Percentiles rank a stretch among this genome's conserved stretches.
phyloP scores from a whole-genome alignment of 2,113 vertebrate species.

The Amblyopsis rosae region DNA sequence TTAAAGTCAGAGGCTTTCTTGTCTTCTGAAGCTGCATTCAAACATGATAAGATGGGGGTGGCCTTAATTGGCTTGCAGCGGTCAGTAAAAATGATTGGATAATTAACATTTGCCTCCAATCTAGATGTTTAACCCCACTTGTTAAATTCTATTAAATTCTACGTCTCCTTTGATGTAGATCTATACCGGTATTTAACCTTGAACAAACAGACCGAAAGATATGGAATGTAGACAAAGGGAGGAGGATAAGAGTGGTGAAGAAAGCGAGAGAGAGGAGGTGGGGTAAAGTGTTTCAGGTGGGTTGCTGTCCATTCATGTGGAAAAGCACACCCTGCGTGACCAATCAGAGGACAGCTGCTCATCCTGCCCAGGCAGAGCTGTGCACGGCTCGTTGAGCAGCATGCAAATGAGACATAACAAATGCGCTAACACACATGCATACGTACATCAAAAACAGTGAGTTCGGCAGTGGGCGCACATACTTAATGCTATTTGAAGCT shows the following conservation, averaged over 20 bases:
- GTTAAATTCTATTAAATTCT: too few relatives aligned
- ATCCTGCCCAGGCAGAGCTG: constrained; percentile 33
- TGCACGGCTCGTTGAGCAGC: constrained; percentile 34
- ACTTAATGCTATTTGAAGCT: constrained; percentile 20
- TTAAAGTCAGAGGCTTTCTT: neutral
- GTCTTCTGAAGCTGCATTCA: too few relatives aligned
- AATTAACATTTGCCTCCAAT: neutral
- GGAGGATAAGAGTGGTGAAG: neutral
- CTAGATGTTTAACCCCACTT: neutral
- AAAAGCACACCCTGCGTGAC: constrained; percentile 44
- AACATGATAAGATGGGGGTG: neutral
- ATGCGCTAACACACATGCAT: neutral
- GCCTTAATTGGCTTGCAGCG: neutral
- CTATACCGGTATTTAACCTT: too few relatives aligned
- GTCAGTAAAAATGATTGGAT: neutral
- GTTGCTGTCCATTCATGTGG: constrained; percentile 36
- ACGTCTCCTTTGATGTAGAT: too few relatives aligned
- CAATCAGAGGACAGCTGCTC: constrained; percentile 58
- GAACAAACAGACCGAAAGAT: neutral
- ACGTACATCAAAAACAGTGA: neutral
- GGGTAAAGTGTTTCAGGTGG: constrained; percentile 15
- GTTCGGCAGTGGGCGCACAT: neutral
- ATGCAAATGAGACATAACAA: constrained; percentile 40
- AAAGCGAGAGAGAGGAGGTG: neutral
- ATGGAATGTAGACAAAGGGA: neutral